Evolutionary conservation across 2,888 invertebrate species (phyloP).

Genomic region (Drosophila robusta): DNA sequence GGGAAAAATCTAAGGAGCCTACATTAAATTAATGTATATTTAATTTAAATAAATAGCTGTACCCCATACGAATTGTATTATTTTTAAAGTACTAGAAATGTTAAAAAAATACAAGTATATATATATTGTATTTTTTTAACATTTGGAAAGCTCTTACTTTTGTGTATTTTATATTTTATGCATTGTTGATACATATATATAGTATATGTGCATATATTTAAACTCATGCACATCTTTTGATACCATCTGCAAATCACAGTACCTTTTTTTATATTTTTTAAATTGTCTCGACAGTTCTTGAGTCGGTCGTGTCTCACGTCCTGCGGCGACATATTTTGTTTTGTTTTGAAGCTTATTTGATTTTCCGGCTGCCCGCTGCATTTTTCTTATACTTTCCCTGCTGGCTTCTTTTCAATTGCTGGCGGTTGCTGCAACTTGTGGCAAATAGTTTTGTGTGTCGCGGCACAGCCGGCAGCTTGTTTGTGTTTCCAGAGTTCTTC

Average conservation of each 20-base stretch:
- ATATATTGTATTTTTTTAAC: too few species aligned
- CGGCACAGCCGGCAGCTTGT: conserved; percentile 64
- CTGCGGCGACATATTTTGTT: conserved; percentile 59
- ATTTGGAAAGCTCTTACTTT: too few species aligned
- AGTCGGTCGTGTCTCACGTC: conserved; percentile 19
- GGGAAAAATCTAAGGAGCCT: too few species aligned
- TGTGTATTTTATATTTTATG: too few species aligned
- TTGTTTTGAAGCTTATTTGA: conserved; percentile 76
- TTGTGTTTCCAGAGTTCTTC: conserved; percentile 53
- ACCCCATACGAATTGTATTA: background rate
- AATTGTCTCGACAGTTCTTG: conserved; percentile 9
- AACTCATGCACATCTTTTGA: background rate
- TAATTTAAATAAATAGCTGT: too few species aligned
- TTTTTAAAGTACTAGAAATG: too few species aligned
- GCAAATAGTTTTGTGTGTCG: conserved; percentile 69
- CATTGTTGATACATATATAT: too few species aligned
- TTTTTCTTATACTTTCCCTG: conserved; percentile 13
- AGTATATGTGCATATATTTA: background rate
- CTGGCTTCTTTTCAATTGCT: conserved; percentile 48
- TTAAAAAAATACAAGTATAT: too few species aligned
- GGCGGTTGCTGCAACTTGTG: conserved; percentile 65
- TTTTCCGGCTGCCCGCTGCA: conserved; percentile 61
- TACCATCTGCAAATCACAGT: background rate
- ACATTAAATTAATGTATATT: too few species aligned
- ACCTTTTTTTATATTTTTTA: background rate